Conservation (phyloP, 53 echinoderm and acorn worm genomes). For the Mesocentrotus franciscanus region DNA sequence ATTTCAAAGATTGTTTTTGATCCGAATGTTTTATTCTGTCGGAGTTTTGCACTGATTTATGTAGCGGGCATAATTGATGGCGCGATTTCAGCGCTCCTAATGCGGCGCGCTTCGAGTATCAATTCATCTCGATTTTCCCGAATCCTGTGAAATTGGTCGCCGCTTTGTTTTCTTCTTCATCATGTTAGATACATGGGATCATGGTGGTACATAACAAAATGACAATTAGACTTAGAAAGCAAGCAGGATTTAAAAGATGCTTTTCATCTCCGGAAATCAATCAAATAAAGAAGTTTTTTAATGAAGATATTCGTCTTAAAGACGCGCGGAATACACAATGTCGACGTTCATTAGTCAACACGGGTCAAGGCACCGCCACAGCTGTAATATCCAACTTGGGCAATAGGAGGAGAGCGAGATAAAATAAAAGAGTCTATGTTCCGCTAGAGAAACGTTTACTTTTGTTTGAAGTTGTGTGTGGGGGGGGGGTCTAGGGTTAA, state of each 20-base stretch:
- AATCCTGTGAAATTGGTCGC: constrained; percentile 70
- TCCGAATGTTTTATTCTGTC: constrained; percentile 53
- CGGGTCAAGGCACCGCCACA: not conserved
- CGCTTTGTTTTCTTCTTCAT: constrained; percentile 46
- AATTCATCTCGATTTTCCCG: constrained; percentile 66
- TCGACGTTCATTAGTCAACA: constrained; percentile 33
- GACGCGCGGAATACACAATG: constrained; percentile 56
- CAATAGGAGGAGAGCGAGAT: not conserved
- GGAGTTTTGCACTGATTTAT: constrained; percentile 55
- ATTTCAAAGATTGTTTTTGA: constrained; percentile 63
- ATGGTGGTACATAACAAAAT: constrained; percentile 31
- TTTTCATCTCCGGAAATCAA: constrained; percentile 65
- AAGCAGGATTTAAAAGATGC: constrained; percentile 33
- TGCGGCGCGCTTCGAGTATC: constrained; percentile 49
- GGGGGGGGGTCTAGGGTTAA: not conserved
- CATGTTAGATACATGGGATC: constrained; percentile 54
- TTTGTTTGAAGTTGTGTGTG: not conserved
- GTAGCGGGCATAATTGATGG: constrained; percentile 67
- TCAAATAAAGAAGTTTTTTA: constrained; percentile 62
- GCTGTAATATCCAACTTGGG: not conserved
- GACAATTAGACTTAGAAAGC: constrained; percentile 62
- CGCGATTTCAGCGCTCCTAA: constrained; percentile 59
- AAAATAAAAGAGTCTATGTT: not conserved
- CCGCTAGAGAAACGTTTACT: not conserved
- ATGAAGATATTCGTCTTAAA: constrained; percentile 63